Percentiles rank a stretch among this genome's conserved stretches.
Conservation (phyloP, 2,113 vertebrate species). For the Apodemus speciosus region DNA sequence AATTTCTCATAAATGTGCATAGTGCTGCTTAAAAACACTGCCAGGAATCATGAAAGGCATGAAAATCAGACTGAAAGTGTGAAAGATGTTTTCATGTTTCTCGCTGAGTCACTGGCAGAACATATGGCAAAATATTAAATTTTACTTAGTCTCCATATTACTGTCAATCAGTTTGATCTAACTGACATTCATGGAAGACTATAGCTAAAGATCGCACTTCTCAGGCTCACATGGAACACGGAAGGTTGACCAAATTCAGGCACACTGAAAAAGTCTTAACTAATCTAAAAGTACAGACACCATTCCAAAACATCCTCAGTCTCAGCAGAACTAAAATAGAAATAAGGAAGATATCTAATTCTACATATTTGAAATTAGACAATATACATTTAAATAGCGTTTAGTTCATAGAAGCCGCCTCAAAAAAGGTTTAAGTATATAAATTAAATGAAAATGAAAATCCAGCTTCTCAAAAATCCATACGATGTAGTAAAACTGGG, state of each 20-base stretch:
- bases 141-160: neutral
- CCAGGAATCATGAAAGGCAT: no score
- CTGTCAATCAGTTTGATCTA: neutral
- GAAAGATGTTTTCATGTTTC: neutral
- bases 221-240: neutral
- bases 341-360: neutral
- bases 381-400: neutral
- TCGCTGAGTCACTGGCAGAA: neutral
- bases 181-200: neutral
- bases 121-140: neutral
- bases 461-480: neutral
- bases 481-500: neutral
- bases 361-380: neutral
- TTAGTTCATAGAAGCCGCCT: neutral
- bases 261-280: neutral
- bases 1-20: neutral
- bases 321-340: neutral
- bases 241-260: neutral
- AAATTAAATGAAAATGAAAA: conserved; percentile 11
- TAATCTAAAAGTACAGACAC: neutral
- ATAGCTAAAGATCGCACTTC: neutral
- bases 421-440: neutral
- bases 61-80: neutral
- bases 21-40: neutral
- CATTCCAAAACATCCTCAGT: neutral